These are phyloP conservation scores for Gopherus evgoodei DNA, from an alignment of 2,113 vertebrate species.

Conservation along the genomic window DNA sequence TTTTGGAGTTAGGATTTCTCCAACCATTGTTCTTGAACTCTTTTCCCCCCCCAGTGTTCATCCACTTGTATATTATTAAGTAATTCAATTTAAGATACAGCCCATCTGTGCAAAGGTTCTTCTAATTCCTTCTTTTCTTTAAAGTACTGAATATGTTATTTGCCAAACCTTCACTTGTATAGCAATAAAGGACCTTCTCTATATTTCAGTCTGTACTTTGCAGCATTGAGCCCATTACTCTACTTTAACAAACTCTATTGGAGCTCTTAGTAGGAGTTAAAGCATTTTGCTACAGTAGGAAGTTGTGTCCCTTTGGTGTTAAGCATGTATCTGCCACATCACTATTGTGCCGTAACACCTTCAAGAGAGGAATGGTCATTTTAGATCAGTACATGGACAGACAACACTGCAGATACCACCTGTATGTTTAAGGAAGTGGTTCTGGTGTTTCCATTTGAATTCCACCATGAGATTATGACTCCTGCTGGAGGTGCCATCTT, in stretches of 20 bases:
- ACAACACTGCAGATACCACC: neutral
- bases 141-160: neutral
- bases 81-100: neutral
- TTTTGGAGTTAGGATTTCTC: neutral
- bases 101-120: neutral
- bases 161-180: neutral
- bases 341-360: neutral
- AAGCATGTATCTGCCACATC: neutral
- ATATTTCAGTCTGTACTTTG: neutral
- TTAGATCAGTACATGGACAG: neutral
- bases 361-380: neutral
- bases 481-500: neutral
- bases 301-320: fast-evolving
- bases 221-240: neutral
- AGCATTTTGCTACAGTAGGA: neutral
- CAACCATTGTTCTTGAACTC: neutral
- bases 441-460: neutral
- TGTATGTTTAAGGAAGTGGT: neutral
- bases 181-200: neutral
- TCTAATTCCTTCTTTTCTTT: neutral
- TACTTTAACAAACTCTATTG: neutral
- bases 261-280: neutral
- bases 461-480: neutral
- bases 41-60: neutral
- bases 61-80: slow-evolving; percentile 26